Conservation (phyloP, 2,797 vertebrate species). For the Megalops cyprinoides region DNA sequence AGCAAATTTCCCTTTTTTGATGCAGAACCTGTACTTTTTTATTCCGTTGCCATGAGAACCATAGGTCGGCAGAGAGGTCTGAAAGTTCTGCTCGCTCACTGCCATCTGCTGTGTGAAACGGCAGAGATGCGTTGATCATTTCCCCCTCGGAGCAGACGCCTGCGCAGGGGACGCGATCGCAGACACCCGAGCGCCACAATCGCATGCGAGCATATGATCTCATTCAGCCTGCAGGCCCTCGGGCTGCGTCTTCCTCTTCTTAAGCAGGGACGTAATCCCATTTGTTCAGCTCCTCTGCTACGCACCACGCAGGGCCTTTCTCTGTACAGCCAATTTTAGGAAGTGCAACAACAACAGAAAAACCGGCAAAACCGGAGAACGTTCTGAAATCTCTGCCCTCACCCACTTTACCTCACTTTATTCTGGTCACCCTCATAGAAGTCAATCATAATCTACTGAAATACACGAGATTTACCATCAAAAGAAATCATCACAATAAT, state of each 20-base stretch:
- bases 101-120: neutral
- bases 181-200: neutral
- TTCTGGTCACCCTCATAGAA: no score
- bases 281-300: neutral
- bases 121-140: no score
- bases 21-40: neutral
- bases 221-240: neutral
- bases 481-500: no score
- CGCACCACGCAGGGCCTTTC: neutral
- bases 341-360: neutral
- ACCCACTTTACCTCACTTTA: no score
- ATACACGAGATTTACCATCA: no score
- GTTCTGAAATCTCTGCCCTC: no score
- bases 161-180: neutral
- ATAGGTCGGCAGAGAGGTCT: neutral
- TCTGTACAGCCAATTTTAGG: neutral
- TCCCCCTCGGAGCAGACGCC: no score
- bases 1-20: neutral
- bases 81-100: neutral
- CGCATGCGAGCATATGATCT: neutral
- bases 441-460: no score
- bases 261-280: neutral
- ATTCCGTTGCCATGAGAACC: constrained; percentile 13
- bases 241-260: neutral
- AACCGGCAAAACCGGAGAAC: neutral